phyloP scores from a whole-genome alignment of 2,113 vertebrate genomes.

The Sula dactylatra region DNA sequence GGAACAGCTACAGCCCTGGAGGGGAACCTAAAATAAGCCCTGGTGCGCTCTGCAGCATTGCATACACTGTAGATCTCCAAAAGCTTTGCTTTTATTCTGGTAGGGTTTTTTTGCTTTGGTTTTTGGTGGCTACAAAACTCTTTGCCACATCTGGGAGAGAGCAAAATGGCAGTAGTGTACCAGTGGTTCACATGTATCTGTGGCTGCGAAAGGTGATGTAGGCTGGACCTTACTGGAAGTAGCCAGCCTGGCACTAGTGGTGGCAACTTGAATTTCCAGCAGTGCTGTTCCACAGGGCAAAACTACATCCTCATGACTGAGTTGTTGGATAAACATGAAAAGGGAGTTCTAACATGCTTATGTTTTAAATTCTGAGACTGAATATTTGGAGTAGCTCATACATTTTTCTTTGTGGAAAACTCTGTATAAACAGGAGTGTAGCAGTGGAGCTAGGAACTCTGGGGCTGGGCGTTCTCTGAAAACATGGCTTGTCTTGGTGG shows the following conservation, averaged over 20 bases:
- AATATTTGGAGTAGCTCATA: not conserved
- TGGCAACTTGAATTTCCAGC: not conserved
- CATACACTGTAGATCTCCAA: not conserved
- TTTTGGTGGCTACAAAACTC: not conserved
- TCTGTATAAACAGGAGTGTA: not conserved
- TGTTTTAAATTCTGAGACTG: not conserved
- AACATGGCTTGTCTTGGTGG: not conserved
- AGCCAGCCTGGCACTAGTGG: not conserved
- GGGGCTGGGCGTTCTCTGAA: not conserved
- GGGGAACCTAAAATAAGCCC: not conserved
- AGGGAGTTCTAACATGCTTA: not conserved
- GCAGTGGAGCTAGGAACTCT: not conserved
- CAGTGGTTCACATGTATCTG: fast-evolving
- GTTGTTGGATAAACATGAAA: not conserved
- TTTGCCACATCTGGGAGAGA: not conserved
- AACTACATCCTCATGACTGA: not conserved
- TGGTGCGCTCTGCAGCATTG: not conserved
- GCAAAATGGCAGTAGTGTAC: not conserved
- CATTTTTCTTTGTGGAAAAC: not conserved
- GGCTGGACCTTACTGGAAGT: not conserved
- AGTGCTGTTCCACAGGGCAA: not conserved
- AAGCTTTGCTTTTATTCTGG: not conserved
- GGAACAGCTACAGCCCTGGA: not conserved
- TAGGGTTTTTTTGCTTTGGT: not conserved
- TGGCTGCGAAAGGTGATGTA: not conserved